phyloP scores from a whole-genome alignment of 2,113 vertebrate genomes.

The Crotalus horridus region DNA sequence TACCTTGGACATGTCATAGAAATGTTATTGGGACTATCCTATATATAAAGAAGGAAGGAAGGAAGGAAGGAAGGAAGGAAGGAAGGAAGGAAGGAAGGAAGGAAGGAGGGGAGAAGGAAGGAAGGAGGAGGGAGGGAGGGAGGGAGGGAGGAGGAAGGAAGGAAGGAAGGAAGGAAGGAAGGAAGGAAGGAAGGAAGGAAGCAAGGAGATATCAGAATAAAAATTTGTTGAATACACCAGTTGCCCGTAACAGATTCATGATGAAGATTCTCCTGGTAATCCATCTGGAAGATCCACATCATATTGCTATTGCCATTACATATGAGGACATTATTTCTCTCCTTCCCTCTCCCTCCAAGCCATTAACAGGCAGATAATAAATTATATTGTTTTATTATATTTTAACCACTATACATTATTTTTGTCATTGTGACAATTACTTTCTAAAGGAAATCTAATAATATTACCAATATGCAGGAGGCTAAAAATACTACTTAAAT shows the following conservation, averaged over 20 bases:
- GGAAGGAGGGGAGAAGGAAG: background rate
- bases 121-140: background rate
- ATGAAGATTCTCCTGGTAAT: background rate
- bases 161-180: no score
- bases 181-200: background rate
- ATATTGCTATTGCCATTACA: background rate
- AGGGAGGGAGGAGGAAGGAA: no score
- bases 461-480: background rate
- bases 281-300: background rate
- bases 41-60: background rate
- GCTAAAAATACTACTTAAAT: background rate
- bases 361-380: background rate
- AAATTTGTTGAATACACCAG: background rate
- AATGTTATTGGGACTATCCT: background rate
- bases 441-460: slow-evolving; percentile 5
- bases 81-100: background rate
- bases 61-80: background rate
- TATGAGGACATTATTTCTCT: background rate
- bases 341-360: background rate
- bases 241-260: background rate
- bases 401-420: background rate
- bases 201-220: background rate
- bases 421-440: background rate
- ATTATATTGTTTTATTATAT: background rate
- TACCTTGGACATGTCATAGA: background rate